Conservation (phyloP, 2,888 invertebrate genomes). For the Imbricaverruca yamaguchii region DNA sequence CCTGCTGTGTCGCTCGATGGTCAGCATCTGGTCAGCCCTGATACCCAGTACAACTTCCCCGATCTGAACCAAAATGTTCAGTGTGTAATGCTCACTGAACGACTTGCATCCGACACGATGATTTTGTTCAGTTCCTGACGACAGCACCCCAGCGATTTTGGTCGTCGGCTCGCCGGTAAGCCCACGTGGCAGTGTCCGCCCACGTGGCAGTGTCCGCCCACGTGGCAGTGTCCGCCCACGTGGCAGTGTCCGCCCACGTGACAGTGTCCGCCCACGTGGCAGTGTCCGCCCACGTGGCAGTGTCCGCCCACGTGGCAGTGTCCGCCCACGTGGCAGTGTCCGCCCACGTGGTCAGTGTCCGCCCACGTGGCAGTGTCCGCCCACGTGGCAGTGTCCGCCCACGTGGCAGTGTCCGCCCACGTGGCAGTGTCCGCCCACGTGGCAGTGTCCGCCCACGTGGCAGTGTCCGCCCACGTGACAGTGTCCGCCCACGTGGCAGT, state of each 20-base stretch:
- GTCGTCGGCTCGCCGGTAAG: too few species aligned
- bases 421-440: slow-evolving; percentile 44
- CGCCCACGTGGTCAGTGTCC: slow-evolving; percentile 43
- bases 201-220: slow-evolving; percentile 47
- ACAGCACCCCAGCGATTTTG: too few species aligned
- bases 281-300: slow-evolving; percentile 43
- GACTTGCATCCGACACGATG: too few species aligned
- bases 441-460: slow-evolving; percentile 44
- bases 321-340: slow-evolving; percentile 43
- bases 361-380: slow-evolving; percentile 43
- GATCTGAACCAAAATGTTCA: too few species aligned
- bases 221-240: slow-evolving; percentile 47
- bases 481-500: slow-evolving; percentile 44
- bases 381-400: slow-evolving; percentile 44
- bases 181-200: slow-evolving; percentile 20
- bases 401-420: slow-evolving; percentile 49
- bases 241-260: slow-evolving; percentile 44
- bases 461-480: slow-evolving; percentile 44
- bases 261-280: slow-evolving; percentile 44
- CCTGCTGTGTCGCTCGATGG: too few species aligned
- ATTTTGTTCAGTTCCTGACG: too few species aligned
- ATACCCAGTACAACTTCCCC: too few species aligned
- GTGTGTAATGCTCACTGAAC: too few species aligned
- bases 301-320: slow-evolving; percentile 43
- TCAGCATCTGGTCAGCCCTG: too few species aligned